Percentiles rank a stretch among this genome's conserved stretches.
Conservation (phyloP, 2,113 vertebrate genomes). For the Heliornis fulica region DNA sequence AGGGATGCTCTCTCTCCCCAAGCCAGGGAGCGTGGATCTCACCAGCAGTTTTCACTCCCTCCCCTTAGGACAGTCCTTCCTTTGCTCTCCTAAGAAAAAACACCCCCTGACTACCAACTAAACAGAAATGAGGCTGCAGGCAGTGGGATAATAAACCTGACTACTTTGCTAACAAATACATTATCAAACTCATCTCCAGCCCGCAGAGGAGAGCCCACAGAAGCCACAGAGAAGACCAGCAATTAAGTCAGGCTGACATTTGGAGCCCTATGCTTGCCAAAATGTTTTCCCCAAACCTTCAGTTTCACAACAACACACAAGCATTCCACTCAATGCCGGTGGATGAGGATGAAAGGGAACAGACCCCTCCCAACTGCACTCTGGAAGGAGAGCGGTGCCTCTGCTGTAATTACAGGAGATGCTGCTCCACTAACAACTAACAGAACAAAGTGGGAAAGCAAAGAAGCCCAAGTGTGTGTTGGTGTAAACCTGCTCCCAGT, state of each 20-base stretch:
- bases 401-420: background rate
- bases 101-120: background rate
- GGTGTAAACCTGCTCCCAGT: background rate
- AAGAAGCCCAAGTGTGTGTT: background rate
- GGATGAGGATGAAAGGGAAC: no score
- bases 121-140: background rate
- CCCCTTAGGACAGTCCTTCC: background rate
- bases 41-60: background rate
- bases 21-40: background rate
- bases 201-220: background rate
- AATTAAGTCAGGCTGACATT: background rate
- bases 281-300: slow-evolving; percentile 19
- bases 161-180: background rate
- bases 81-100: background rate
- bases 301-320: background rate
- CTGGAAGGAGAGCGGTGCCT: background rate
- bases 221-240: background rate
- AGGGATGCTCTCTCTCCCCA: background rate
- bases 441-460: background rate
- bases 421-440: background rate
- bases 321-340: no score
- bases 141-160: background rate
- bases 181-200: background rate
- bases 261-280: background rate
- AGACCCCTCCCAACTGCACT: background rate